Conservation (phyloP, 2,113 vertebrate species). For the Rhinichthys klamathensis region DNA sequence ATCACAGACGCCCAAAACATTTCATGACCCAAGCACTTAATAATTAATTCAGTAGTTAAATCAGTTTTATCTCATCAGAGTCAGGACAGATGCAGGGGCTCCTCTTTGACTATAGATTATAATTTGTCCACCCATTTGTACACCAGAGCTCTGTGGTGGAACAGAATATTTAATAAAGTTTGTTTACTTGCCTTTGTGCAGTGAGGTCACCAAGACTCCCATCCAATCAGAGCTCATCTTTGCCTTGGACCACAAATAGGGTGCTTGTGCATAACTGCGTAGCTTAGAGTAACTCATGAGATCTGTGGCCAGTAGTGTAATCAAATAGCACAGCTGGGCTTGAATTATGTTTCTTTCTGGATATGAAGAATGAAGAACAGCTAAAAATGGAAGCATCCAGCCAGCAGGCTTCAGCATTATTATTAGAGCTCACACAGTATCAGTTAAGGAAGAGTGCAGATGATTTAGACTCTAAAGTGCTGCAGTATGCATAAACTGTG, state of each 20-base stretch:
- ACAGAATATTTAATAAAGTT: conserved; percentile 4
- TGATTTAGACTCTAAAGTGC: conserved; percentile 17
- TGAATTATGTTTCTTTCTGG: conserved; percentile 15
- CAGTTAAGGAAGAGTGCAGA: conserved; percentile 6
- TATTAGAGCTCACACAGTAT: conserved; percentile 16
- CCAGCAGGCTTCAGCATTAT: conserved; percentile 9
- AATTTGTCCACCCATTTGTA: neutral
- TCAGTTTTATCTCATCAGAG: conserved; percentile 4
- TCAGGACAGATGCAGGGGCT: neutral
- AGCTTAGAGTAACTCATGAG: neutral
- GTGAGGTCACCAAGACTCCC: neutral
- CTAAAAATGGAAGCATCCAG: conserved; percentile 22
- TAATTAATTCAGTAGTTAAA: neutral
- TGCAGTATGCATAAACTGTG: conserved; percentile 17
- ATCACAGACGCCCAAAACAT: neutral
- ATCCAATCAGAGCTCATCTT: conserved; percentile 3
- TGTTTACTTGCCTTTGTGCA: neutral
- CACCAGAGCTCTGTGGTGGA: neutral
- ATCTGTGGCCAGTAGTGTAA: neutral
- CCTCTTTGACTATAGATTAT: neutral
- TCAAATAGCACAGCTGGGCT: conserved; percentile 2
- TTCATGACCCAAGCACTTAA: neutral
- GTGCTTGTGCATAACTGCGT: neutral
- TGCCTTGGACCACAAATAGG: neutral
- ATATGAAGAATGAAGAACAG: neutral